Evolutionary conservation across 35 echinoderm and acorn worm species (phyloP).

Genomic region (Chiridota heheva): DNA sequence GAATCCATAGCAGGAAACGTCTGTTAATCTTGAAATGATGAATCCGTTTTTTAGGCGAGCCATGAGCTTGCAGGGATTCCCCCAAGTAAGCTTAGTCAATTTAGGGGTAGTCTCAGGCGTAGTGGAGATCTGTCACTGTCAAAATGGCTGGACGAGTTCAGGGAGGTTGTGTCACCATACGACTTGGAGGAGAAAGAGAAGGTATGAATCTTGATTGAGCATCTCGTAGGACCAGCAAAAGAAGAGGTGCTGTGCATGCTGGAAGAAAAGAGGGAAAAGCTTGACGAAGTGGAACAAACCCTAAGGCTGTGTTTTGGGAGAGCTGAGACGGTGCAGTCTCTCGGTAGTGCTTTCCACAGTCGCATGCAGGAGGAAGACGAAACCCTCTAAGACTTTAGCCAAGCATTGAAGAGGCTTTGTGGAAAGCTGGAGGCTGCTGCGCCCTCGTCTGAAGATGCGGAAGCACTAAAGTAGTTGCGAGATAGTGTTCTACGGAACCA

Average conservation of each 20-base stretch:
- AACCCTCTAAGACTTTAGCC: constrained; percentile 42
- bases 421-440: constrained; percentile 25
- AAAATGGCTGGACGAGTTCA: no score
- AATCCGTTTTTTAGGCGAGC: no score
- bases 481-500: constrained; percentile 28
- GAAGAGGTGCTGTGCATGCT: constrained; percentile 22
- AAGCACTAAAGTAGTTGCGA: constrained; percentile 2
- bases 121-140: no score
- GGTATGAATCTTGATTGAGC: not conserved
- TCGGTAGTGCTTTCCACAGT: constrained; percentile 34
- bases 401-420: constrained; percentile 16
- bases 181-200: not conserved
- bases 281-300: not conserved
- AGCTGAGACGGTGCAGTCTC: not conserved
- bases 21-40: no score
- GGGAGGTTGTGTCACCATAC: not conserved
- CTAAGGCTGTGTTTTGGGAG: constrained; percentile 16
- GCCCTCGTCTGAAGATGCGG: not conserved
- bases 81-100: no score
- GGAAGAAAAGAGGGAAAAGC: not conserved
- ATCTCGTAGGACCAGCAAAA: constrained; percentile 19
- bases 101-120: no score
- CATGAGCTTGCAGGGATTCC: no score
- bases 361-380: no score
- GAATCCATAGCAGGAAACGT: no score